Evolutionary conservation across 2,888 invertebrate species (phyloP).

Genomic region (Acanthosepion lycidas): DNA sequence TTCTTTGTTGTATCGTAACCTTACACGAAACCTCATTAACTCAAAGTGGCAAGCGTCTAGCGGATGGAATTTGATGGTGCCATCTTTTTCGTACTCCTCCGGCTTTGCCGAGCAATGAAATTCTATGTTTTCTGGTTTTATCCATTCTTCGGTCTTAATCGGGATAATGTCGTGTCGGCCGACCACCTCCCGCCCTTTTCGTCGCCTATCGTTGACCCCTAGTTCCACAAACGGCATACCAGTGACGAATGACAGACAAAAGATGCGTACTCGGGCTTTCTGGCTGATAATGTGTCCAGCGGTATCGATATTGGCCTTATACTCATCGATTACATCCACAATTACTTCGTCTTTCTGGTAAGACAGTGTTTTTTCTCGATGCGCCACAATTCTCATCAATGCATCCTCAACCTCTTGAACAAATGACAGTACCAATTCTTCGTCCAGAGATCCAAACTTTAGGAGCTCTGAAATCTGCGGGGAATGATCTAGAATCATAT

Average conservation of each 20-base stretch:
- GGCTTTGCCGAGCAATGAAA: constrained; percentile 95
- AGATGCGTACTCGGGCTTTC: constrained; percentile 93
- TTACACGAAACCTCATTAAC: constrained; percentile 91
- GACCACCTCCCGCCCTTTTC: constrained; percentile 99
- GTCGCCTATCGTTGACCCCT: constrained; percentile 95
- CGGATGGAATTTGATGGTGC: constrained; percentile 80
- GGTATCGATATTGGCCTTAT: constrained; percentile 71
- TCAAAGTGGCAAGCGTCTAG: constrained; percentile 99
- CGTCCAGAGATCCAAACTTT: constrained; percentile 92
- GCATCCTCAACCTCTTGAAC: constrained; percentile 93
- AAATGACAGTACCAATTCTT: constrained; percentile 93
- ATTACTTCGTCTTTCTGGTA: constrained; percentile 75
- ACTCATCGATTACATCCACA: constrained; percentile 74
- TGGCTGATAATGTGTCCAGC: constrained; percentile 78
- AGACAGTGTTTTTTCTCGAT: constrained; percentile 70
- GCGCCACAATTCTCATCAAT: constrained; percentile 76
- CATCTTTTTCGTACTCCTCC: constrained; percentile 85
- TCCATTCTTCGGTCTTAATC: constrained; percentile 95
- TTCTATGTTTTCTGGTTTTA: constrained; percentile 92
- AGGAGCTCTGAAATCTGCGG: constrained; percentile 95
- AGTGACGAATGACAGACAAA: constrained; percentile 96
- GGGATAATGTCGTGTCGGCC: constrained; percentile 99
- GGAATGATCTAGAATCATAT: constrained; percentile 89
- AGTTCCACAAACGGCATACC: constrained; percentile 95
- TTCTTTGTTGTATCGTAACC: constrained; percentile 85